Percentiles rank a stretch among this genome's conserved stretches.
These are phyloP conservation scores for Pilophorus perplexus DNA, from an alignment of 2,888 invertebrate genomes.

Conservation along the genomic window DNA sequence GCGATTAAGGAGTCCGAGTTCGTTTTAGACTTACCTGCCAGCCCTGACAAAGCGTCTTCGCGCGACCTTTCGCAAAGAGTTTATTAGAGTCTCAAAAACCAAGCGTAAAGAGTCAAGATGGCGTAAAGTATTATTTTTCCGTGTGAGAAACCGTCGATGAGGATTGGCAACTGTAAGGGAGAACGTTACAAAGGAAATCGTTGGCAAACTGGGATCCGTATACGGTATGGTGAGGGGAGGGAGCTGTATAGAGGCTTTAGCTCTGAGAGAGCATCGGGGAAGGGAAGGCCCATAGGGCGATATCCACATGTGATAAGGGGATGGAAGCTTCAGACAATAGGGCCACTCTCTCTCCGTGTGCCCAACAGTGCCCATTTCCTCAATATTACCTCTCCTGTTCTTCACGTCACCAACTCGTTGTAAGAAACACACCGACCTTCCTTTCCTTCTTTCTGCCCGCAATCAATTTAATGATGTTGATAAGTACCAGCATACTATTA, in stretches of 20 bases:
- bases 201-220: background rate
- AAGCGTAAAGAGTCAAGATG: slow-evolving; percentile 1
- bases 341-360: slow-evolving; percentile 18
- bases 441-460: background rate
- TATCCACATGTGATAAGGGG: slow-evolving; percentile 35
- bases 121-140: slow-evolving; percentile 9
- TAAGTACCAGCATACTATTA: no score
- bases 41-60: no score
- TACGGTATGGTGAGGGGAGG: background rate
- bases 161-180: no score
- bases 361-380: slow-evolving; percentile 8
- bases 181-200: no score
- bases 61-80: no score
- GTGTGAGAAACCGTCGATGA: no score
- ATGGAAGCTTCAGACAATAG: slow-evolving; percentile 35
- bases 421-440: background rate
- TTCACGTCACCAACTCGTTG: background rate
- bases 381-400: slow-evolving; percentile 7
- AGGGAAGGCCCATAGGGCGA: background rate
- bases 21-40: no score
- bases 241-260: slow-evolving; percentile 12
- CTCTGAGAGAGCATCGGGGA: background rate
- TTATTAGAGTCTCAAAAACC: background rate
- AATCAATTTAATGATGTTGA: no score
- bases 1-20: no score